These are phyloP conservation scores for Cremastinae sp. DNA, from an alignment of 2,888 invertebrate genomes.

Conservation along the genomic window DNA sequence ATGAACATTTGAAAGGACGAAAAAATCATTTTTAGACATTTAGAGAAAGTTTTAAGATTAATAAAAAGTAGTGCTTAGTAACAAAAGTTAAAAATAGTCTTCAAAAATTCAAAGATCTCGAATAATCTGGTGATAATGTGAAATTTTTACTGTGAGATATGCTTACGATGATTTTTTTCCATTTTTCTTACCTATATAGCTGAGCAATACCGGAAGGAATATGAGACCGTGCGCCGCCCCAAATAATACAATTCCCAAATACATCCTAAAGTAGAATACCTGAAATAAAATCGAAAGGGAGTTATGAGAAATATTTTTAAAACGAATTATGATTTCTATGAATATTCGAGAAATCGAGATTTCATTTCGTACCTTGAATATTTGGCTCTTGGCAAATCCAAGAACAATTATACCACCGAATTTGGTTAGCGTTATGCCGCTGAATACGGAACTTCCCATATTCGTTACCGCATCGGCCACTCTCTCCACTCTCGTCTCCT, in stretches of 20 bases:
- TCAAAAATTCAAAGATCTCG: no score
- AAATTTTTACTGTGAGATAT: no score
- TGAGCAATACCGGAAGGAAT: conserved; percentile 97
- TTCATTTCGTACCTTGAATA: conserved; percentile 86
- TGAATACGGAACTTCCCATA: conserved; percentile 96
- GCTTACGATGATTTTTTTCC: not conserved
- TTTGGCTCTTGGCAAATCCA: conserved; percentile 98
- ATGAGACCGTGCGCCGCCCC: conserved; percentile 98
- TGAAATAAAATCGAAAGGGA: conserved; percentile 73
- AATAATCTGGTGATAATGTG: no score
- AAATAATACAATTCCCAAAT: conserved; percentile 97
- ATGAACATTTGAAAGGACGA: not conserved
- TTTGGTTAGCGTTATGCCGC: conserved; percentile 98
- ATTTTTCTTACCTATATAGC: conserved; percentile 92
- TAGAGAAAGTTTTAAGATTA: no score
- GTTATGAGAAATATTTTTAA: not conserved
- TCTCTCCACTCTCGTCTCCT: conserved; percentile 86
- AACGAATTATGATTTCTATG: no score
- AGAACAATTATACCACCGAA: conserved; percentile 98
- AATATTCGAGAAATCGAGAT: no score
- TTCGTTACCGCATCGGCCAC: conserved; percentile 91
- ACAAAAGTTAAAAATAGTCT: no score
- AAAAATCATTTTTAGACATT: not conserved
- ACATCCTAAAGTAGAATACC: conserved; percentile 98
- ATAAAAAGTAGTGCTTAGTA: no score